These are phyloP conservation scores for Hiodon tergisus DNA, from an alignment of 2,113 vertebrate genomes.

Conservation along the genomic window DNA sequence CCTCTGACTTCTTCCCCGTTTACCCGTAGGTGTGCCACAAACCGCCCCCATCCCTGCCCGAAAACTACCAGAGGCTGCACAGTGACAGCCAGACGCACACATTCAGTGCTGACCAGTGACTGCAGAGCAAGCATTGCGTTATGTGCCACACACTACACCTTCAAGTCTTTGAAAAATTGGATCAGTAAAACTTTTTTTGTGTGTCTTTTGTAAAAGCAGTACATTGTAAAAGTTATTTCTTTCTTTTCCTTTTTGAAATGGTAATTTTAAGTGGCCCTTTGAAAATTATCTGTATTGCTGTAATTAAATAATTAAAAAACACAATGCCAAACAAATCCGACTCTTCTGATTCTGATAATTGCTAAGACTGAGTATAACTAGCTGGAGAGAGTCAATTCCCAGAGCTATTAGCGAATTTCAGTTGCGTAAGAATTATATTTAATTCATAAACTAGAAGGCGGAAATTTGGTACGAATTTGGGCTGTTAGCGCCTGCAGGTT, in stretches of 20 bases:
- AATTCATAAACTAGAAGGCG: too few relatives aligned
- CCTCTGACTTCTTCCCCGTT: slow-evolving; percentile 1
- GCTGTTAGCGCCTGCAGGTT: too few relatives aligned
- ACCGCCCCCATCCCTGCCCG: slow-evolving; percentile 26
- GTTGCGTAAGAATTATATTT: too few relatives aligned
- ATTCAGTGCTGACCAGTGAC: background rate
- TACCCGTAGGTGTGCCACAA: slow-evolving; percentile 35
- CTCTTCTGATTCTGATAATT: slow-evolving; percentile 1
- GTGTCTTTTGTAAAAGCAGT: slow-evolving; percentile 31
- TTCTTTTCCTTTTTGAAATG: slow-evolving; percentile 32
- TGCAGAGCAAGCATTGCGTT: background rate
- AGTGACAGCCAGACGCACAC: slow-evolving; percentile 28
- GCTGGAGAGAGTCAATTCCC: too few relatives aligned
- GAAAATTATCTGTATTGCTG: slow-evolving; percentile 39
- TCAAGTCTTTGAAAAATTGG: slow-evolving; percentile 16
- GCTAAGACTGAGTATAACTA: background rate
- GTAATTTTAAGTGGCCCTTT: slow-evolving; percentile 53
- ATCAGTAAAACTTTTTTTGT: slow-evolving; percentile 10
- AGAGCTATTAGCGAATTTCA: too few relatives aligned
- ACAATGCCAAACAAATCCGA: slow-evolving; percentile 43
- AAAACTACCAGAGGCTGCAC: slow-evolving; percentile 41
- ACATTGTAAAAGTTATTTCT: slow-evolving; percentile 37
- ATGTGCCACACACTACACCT: background rate
- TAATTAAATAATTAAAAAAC: slow-evolving; percentile 42
- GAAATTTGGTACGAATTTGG: too few relatives aligned